Evolutionary conservation across 2,888 invertebrate genomes (phyloP), one percentile per base, ranked within the genome.

Genomic region (Mythimna ferrago): DNA sequence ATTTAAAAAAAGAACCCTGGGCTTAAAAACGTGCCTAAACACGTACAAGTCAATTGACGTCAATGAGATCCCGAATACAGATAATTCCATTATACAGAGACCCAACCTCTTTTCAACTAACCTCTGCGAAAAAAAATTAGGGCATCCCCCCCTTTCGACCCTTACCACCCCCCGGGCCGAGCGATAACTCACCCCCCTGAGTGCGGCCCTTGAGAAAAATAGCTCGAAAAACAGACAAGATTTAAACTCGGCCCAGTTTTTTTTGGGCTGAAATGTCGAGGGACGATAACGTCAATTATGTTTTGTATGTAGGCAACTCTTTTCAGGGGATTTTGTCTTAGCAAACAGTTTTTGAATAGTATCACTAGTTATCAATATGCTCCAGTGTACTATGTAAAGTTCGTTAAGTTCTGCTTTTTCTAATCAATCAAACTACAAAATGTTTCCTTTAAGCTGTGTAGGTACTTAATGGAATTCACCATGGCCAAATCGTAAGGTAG

Each of bases 191-290:
- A 83, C 83, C 88, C 85, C 81, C 84, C 70, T 19, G 76, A 78
- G 81, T 80, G 70, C 83, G 92, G 90, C 95, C 95, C 95, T 96
- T 95, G 95, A 96, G 96, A 95, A 96, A 96, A 95, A 95, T 95
- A 94, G 94, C 94, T 94, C 93, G 93, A 91, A 94, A 95, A 94
- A 94, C 93, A 92, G 93, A 91, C 88, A 95, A 95, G 95, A 94
- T 94, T 94, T 93, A 94, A 94, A 94, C 89, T 89, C 91, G 91
- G 80, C 90, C 92, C 92, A 90, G 87, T 92, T 93, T 91, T 26
- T 48, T 80, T 68, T 78, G 76, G 74, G 72, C 21, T 9, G 58
- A 26, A 78, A 89, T 89, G 80, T 38, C 66, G 85, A 82, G 83
- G 77, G 57, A 82, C 88, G 90, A 73, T 69, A 85, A 77, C 73